phyloP scores from a whole-genome alignment of 2,113 vertebrate genomes.

The Neofelis nebulosa region DNA sequence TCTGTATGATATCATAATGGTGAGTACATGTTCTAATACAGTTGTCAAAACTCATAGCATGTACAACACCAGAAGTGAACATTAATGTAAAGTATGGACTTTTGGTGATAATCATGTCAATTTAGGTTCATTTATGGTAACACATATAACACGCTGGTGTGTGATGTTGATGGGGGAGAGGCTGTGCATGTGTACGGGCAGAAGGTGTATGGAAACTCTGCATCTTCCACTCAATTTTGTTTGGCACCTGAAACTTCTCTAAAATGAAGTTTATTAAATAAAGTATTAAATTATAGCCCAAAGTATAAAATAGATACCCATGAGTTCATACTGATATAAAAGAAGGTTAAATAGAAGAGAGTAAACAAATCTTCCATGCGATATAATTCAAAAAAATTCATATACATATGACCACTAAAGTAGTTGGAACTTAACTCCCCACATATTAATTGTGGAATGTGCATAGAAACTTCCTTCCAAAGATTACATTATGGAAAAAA shows the following conservation, averaged over 20 bases:
- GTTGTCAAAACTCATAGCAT: not conserved
- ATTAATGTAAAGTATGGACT: not conserved
- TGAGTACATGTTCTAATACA: not conserved
- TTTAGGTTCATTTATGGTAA: not conserved
- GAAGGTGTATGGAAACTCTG: not conserved
- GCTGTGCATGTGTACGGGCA: not conserved
- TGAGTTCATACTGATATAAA: not conserved
- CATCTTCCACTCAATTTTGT: not conserved
- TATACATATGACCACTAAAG: not conserved
- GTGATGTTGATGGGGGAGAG: not conserved
- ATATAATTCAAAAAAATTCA: not conserved
- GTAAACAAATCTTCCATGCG: not conserved
- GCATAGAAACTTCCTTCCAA: not conserved
- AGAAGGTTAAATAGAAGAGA: not conserved
- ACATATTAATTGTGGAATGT: not conserved
- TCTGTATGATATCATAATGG: not conserved
- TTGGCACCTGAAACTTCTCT: not conserved
- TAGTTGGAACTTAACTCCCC: not conserved
- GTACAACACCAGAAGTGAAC: not conserved
- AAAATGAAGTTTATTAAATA: not conserved
- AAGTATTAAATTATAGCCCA: not conserved
- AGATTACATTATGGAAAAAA: not conserved
- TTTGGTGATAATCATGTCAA: not conserved
- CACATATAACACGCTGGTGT: not conserved
- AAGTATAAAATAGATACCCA: not conserved